phyloP scores from a whole-genome alignment of 2,888 invertebrate species.

The Subacronicta megacephala region DNA sequence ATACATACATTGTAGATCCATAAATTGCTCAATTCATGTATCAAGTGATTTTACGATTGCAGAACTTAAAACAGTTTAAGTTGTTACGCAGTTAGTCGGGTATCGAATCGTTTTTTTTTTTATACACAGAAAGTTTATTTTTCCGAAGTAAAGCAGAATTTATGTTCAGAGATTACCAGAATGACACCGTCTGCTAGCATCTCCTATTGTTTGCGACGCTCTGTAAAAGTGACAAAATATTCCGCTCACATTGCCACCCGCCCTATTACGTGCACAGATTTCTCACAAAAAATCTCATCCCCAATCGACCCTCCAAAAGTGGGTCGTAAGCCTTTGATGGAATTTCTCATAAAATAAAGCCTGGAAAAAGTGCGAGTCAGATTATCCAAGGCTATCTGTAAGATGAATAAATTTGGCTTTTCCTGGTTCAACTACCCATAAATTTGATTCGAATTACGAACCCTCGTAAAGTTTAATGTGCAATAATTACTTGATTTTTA shows the following conservation, averaged over 20 bases:
- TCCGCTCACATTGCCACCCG: conserved; percentile 63
- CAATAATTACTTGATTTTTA: conserved; percentile 50
- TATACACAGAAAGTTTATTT: conserved; percentile 2
- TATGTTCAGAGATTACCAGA: conserved; percentile 48
- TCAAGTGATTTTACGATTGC: too few relatives aligned
- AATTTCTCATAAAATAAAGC: conserved; percentile 65
- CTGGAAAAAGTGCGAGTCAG: conserved; percentile 49
- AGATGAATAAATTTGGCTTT: conserved; percentile 50
- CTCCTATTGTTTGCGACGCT: conserved; percentile 32
- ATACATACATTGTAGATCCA: too few relatives aligned
- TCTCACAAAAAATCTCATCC: conserved; percentile 64
- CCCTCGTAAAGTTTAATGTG: conserved; percentile 43
- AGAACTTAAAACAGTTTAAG: too few relatives aligned
- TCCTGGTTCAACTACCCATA: conserved; percentile 14
- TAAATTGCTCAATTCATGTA: too few relatives aligned
- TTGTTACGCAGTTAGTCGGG: too few relatives aligned
- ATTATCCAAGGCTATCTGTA: conserved; percentile 45
- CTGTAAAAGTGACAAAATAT: conserved; percentile 62
- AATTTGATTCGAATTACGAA: conserved; percentile 33
- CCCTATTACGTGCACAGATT: conserved; percentile 69
- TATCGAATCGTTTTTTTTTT: too few relatives aligned
- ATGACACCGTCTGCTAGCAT: conserved; percentile 30
- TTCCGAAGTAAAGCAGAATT: conserved; percentile 39
- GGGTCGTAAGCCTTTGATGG: conserved; percentile 64
- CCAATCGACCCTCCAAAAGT: conserved; percentile 63